phyloP scores from a whole-genome alignment of 2,797 vertebrate genomes.

The Xenopus petersii region DNA sequence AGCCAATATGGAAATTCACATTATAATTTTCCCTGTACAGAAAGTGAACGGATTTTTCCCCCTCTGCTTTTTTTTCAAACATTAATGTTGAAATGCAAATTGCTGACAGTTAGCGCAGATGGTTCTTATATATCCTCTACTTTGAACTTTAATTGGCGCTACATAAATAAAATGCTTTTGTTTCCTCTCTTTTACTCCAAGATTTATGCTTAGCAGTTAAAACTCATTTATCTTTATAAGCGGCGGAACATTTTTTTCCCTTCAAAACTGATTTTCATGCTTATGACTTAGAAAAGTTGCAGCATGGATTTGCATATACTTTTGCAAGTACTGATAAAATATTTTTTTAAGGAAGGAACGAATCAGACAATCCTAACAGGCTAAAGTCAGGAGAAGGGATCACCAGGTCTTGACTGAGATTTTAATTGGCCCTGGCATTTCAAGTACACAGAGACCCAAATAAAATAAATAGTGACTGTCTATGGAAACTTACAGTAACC shows the following conservation, averaged over 20 bases:
- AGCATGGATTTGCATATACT: slow-evolving; percentile 56
- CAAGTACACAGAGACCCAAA: too few species aligned
- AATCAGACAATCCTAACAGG: not conserved
- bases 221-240: slow-evolving; percentile 50
- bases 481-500: too few species aligned
- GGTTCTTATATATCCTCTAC: slow-evolving; percentile 42
- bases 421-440: too few species aligned
- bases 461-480: too few species aligned
- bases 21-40: not conserved
- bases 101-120: slow-evolving; percentile 26
- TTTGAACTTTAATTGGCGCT: slow-evolving; percentile 53
- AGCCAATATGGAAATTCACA: slow-evolving; percentile 29
- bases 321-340: slow-evolving; percentile 62
- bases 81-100: slow-evolving; percentile 37
- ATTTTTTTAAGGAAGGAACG: slow-evolving; percentile 51
- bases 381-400: too few species aligned
- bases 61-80: slow-evolving; percentile 2
- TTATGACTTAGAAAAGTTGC: slow-evolving; percentile 56
- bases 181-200: slow-evolving; percentile 34
- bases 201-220: slow-evolving; percentile 45
- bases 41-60: slow-evolving; percentile 17
- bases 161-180: slow-evolving; percentile 57
- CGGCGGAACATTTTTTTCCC: slow-evolving; percentile 34
- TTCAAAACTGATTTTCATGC: slow-evolving; percentile 61
- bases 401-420: too few species aligned